These are phyloP conservation scores for Cataglyphis hispanica DNA, from an alignment of 1,140 invertebrate genomes.

Conservation along the genomic window DNA sequence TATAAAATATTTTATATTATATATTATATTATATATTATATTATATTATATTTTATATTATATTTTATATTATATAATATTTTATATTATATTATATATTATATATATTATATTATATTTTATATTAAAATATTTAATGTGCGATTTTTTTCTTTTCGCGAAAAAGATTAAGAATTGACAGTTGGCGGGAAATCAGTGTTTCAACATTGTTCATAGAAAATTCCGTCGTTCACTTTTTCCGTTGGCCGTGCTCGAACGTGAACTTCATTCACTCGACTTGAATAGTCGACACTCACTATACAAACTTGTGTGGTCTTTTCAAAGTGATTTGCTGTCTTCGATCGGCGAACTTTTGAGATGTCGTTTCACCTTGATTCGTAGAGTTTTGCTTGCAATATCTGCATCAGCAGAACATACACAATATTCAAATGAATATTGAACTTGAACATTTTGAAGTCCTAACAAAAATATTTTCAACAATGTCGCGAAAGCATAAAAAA, in stretches of 20 bases:
- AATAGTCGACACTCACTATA: not conserved
- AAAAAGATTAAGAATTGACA: not conserved
- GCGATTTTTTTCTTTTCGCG: not conserved
- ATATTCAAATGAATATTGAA: not conserved
- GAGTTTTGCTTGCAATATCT: not conserved
- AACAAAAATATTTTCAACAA: not conserved
- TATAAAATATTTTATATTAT: not conserved
- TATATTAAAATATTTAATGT: too few species aligned
- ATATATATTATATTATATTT: too few species aligned
- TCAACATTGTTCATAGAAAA: not conserved
- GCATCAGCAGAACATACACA: not conserved
- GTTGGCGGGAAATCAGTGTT: not conserved
- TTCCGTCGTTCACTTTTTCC: not conserved
- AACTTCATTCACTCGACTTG: constrained; percentile 7
- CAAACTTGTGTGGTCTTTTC: not conserved
- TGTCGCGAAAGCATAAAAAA: not conserved
- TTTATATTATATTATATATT: too few species aligned
- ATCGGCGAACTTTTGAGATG: not conserved
- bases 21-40: too few species aligned
- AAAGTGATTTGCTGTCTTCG: not conserved
- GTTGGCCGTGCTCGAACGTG: not conserved
- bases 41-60: too few species aligned
- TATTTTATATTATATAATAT: too few species aligned
- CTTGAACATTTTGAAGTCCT: not conserved
- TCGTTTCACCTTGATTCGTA: not conserved